These are phyloP conservation scores for Diadema setosum DNA, from an alignment of 35 echinoderm and acorn worm species.

Conservation along the genomic window DNA sequence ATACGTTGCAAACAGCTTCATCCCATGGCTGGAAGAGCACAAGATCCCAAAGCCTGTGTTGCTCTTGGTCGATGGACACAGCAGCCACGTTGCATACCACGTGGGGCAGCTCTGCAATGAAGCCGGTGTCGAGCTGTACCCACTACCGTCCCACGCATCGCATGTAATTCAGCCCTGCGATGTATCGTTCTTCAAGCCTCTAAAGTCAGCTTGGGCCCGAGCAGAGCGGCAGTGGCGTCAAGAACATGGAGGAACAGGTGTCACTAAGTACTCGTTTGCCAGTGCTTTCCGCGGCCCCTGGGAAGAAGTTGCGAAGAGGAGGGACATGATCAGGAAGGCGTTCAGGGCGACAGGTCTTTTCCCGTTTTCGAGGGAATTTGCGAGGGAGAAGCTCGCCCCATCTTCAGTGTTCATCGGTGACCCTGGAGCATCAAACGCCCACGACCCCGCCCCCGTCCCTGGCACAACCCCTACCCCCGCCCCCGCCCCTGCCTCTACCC, in stretches of 20 bases:
- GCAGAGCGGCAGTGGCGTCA: slow-evolving; percentile 26
- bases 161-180: slow-evolving; percentile 73
- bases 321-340: neutral
- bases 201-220: slow-evolving; percentile 43
- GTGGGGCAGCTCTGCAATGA: slow-evolving; percentile 38
- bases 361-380: slow-evolving; percentile 22
- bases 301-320: slow-evolving; percentile 10
- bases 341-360: slow-evolving; percentile 46
- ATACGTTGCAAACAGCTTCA: slow-evolving; percentile 48
- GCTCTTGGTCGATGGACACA: slow-evolving; percentile 24
- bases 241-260: slow-evolving; percentile 30
- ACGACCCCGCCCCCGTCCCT: neutral
- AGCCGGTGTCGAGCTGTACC: slow-evolving; percentile 41
- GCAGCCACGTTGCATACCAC: slow-evolving; percentile 15
- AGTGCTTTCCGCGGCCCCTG: slow-evolving; percentile 34
- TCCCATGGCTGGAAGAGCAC: slow-evolving; percentile 12
- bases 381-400: neutral
- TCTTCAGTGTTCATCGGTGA: neutral
- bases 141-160: slow-evolving; percentile 30
- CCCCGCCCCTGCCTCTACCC: neutral
- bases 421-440: neutral
- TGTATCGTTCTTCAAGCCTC: slow-evolving; percentile 38
- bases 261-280: slow-evolving; percentile 45
- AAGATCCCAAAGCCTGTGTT: slow-evolving; percentile 26
- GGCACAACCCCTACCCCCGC: neutral